Conservation (phyloP, 2,888 invertebrate genomes). For the Steinernema hermaphroditum region DNA sequence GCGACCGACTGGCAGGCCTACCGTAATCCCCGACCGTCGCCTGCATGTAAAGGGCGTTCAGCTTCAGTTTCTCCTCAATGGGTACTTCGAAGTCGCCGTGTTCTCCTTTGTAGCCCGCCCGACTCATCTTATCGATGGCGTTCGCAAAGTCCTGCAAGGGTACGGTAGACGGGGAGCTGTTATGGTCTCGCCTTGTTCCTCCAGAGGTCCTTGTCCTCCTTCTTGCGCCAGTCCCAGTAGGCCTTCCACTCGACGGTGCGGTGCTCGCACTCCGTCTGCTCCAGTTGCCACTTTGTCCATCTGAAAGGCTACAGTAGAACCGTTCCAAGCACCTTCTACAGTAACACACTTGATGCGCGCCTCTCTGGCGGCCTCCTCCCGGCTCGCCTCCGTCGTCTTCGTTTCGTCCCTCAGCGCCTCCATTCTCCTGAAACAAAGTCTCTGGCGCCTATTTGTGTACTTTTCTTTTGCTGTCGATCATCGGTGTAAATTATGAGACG, state of each 20-base stretch:
- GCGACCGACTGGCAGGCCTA: slow-evolving; percentile 33
- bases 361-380: background rate
- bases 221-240: slow-evolving; percentile 52
- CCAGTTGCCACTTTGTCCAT: slow-evolving; percentile 50
- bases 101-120: slow-evolving; percentile 57
- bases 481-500: background rate
- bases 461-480: background rate
- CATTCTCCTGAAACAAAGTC: background rate
- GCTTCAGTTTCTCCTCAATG: slow-evolving; percentile 44
- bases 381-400: background rate
- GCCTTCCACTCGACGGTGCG: slow-evolving; percentile 49
- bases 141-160: slow-evolving; percentile 51
- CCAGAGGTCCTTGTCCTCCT: slow-evolving; percentile 52
- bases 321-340: background rate
- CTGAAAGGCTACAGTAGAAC: slow-evolving; percentile 32
- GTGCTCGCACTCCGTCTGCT: slow-evolving; percentile 49
- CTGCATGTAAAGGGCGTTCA: slow-evolving; percentile 52
- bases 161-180: background rate
- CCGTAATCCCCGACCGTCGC: slow-evolving; percentile 54
- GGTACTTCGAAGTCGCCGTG: slow-evolving; percentile 57
- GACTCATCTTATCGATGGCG: slow-evolving; percentile 54
- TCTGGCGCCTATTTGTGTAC: background rate
- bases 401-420: background rate
- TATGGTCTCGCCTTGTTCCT: slow-evolving; percentile 54
- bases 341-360: background rate